Base-by-base conservation (phyloP, 2,888 invertebrate genomes). In the Luperina testacea region DNA sequence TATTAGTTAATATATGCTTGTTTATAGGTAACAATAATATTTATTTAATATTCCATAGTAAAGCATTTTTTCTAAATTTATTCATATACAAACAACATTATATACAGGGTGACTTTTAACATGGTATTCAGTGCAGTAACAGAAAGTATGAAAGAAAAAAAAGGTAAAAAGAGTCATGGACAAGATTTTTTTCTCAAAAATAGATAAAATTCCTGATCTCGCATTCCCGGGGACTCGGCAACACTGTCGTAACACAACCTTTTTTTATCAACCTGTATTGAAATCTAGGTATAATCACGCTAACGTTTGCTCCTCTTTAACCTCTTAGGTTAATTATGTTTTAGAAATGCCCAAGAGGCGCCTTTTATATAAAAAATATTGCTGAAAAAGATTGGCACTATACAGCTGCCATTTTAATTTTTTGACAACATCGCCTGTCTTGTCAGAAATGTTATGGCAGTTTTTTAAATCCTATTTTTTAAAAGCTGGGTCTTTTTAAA, bases 61-160 rank as follows among this genome's bases (percentile, higher is more conserved):
- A 63, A 27, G 48, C 7, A 9, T 11, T 24, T 48, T 59, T 72
- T 38, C 9, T 75, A 48, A 57, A 70, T 42, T 74, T 57, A 42
- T 75, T 53, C 27, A 45, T 57, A 57, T 72, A 72, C 1, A 59
- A 75, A 72, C n/a, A 75, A 61, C 11, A 17, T 73, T 38, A 51
- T 42, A 17, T 51, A 51, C 38, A 63, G 51, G 61, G 2, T 73
- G 20, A 20, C 20, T 51, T 75, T 61, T 48, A 38, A 74, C 24
- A 51, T 42, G 15, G 7, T n/a, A 32, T 73, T 61, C 15, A 61
- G 4, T 38, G 7, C 24, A 45, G 15, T 72, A 61, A 51, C 51
- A 17, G 24, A 53, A 32, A 6, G 53, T 38, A 63, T 42, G 20
- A 4, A 20, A 61, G n/a, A 15, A 15, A 32, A 15, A 38, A 15